These are phyloP conservation scores for Eubasilissa splendida DNA, from an alignment of 2,888 invertebrate species.

Conservation along the genomic window DNA sequence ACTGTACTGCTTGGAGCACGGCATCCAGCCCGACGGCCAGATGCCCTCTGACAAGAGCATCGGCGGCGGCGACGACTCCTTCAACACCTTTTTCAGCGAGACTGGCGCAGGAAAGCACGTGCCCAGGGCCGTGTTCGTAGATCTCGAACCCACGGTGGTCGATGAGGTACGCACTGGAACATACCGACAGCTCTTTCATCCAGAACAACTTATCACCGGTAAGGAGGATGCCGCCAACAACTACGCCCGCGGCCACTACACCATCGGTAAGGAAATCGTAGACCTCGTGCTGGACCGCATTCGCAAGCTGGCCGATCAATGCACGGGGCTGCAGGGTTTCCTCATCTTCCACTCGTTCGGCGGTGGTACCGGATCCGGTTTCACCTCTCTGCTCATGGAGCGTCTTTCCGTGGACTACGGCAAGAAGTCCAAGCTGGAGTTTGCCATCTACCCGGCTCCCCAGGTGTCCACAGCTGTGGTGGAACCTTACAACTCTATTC, in stretches of 20 bases:
- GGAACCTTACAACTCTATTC: conserved; percentile 22
- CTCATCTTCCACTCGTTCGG: conserved; percentile 21
- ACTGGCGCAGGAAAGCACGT: conserved; percentile 97
- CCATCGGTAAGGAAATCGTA: conserved; percentile 28
- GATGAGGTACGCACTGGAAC: conserved; percentile 93
- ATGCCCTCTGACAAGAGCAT: conserved; percentile 95
- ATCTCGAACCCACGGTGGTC: conserved; percentile 96
- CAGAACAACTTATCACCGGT: conserved; percentile 96
- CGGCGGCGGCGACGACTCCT: conserved; percentile 93
- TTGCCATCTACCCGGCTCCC: conserved; percentile 26
- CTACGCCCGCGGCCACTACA: conserved; percentile 26
- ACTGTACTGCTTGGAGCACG: conserved; percentile 87
- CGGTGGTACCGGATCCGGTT: conserved; percentile 20
- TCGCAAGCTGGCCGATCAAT: conserved; percentile 28
- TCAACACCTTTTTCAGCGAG: conserved; percentile 95
- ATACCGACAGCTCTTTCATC: conserved; percentile 68
- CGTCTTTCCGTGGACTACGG: conserved; percentile 23
- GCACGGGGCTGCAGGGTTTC: conserved; percentile 18
- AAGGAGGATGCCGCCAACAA: conserved; percentile 82
- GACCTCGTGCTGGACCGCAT: conserved; percentile 25
- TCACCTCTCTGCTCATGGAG: conserved; percentile 23
- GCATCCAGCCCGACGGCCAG: conserved; percentile 78
- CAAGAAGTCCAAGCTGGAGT: background rate
- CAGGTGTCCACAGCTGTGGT: conserved; percentile 28
- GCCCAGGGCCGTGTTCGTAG: conserved; percentile 94